These are phyloP conservation scores for Lithophane semibrunnea DNA, from an alignment of 2,888 invertebrate genomes.

Conservation along the genomic window DNA sequence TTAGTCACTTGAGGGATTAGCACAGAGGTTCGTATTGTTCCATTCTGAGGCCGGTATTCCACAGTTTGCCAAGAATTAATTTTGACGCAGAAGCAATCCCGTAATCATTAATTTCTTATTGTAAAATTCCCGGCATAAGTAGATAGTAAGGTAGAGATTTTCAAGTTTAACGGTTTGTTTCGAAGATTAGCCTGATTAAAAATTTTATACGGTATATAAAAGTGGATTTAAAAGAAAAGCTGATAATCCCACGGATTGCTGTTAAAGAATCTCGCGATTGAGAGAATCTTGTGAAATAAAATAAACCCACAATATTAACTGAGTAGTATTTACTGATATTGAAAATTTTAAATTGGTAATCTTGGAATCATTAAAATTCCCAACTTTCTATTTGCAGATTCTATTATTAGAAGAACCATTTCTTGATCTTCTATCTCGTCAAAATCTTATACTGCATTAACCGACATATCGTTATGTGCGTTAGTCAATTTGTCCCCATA, in stretches of 20 bases:
- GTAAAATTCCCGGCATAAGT: background rate
- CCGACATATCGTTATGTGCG: background rate
- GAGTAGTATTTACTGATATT: no score
- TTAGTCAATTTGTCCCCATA: slow-evolving; percentile 21
- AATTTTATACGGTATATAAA: slow-evolving; percentile 22
- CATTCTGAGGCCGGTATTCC: background rate
- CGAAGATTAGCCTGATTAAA: slow-evolving; percentile 51
- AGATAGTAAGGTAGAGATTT: slow-evolving; percentile 9
- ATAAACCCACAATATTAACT: background rate
- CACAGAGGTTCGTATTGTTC: slow-evolving; percentile 18
- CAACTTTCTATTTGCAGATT: background rate
- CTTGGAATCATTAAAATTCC: background rate
- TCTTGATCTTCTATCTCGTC: background rate
- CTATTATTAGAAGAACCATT: background rate
- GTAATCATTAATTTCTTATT: background rate
- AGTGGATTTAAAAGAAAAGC: slow-evolving; percentile 44
- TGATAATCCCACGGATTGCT: slow-evolving; percentile 44
- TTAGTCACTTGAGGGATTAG: slow-evolving; percentile 3
- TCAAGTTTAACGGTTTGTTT: slow-evolving; percentile 40
- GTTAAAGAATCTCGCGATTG: background rate
- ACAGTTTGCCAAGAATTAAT: background rate
- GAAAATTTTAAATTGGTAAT: background rate
- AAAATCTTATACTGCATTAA: background rate
- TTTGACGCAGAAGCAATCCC: background rate
- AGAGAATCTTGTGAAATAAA: slow-evolving; percentile 26